Evolutionary conservation across 2,113 vertebrate genomes (phyloP).

Genomic region (Chloropsis hardwickii): DNA sequence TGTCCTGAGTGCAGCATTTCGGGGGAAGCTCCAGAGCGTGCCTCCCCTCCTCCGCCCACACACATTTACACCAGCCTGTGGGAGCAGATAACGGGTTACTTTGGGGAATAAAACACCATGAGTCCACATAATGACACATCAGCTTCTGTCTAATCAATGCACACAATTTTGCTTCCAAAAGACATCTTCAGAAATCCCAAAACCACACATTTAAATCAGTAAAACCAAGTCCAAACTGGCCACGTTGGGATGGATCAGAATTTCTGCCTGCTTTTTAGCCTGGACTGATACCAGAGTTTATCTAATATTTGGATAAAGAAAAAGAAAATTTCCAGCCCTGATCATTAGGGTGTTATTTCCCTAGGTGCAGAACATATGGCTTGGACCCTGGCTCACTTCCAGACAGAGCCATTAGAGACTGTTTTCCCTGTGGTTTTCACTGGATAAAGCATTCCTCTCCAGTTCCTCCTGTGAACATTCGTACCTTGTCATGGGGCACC

Average conservation of each 20-base stretch:
- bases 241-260: background rate
- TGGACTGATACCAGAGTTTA: background rate
- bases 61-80: background rate
- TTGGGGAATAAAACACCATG: background rate
- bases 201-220: background rate
- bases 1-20: fast-evolving
- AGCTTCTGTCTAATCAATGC: background rate
- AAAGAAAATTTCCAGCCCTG: background rate
- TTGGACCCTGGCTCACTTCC: background rate
- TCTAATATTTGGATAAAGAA: background rate
- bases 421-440: background rate
- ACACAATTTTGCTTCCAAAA: background rate
- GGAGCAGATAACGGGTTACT: background rate
- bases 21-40: background rate
- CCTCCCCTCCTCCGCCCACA: background rate
- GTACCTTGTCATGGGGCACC: background rate
- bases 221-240: background rate
- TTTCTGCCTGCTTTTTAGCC: background rate
- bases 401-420: background rate
- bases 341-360: background rate
- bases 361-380: background rate
- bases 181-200: background rate
- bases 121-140: background rate
- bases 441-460: background rate
- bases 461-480: background rate